Evolutionary conservation across 37 sponge, comb jelly and placozoan genomes (phyloP).

Genomic region (Diacarnus erythraeanus): DNA sequence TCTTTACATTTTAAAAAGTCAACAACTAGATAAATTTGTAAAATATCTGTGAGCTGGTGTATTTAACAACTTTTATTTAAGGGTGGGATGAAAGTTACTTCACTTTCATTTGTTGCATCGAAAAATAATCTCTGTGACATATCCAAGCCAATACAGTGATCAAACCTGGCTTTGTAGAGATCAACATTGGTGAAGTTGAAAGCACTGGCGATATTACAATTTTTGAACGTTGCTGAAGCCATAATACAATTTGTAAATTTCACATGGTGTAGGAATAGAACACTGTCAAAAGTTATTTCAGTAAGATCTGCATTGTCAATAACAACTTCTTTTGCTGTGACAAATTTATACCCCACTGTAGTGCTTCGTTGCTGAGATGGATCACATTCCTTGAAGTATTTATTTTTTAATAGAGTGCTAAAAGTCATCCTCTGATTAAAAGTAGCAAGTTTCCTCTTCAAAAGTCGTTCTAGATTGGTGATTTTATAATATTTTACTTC

Average conservation of each 20-base stretch:
- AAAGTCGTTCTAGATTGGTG: constrained; percentile 3
- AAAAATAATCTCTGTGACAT: background rate
- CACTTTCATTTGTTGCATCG: background rate
- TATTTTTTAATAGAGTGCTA: too few relatives aligned
- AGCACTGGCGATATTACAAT: constrained; percentile 19
- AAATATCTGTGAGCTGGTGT: too few relatives aligned
- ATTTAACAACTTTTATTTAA: too few relatives aligned
- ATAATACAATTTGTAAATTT: constrained; percentile 38
- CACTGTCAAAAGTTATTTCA: constrained; percentile 7
- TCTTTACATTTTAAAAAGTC: too few relatives aligned
- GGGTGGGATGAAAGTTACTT: constrained; percentile 14
- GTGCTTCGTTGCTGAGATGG: too few relatives aligned
- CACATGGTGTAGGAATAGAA: constrained; percentile 17
- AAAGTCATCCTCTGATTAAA: background rate
- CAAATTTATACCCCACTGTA: too few relatives aligned
- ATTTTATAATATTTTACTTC: constrained; percentile 44
- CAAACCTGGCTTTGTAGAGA: constrained; percentile 16
- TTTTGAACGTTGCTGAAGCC: constrained; percentile 18
- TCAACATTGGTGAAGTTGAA: constrained; percentile 29
- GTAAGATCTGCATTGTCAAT: constrained; percentile 6
- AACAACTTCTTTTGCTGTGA: background rate
- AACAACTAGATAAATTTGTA: too few relatives aligned
- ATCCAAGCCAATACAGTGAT: constrained; percentile 11
- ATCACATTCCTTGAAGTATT: too few relatives aligned
- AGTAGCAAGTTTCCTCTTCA: background rate